Evolutionary conservation across 2,888 invertebrate species (phyloP), one percentile per base, ranked within the genome.

Genomic region (Craniophora ligustri): DNA sequence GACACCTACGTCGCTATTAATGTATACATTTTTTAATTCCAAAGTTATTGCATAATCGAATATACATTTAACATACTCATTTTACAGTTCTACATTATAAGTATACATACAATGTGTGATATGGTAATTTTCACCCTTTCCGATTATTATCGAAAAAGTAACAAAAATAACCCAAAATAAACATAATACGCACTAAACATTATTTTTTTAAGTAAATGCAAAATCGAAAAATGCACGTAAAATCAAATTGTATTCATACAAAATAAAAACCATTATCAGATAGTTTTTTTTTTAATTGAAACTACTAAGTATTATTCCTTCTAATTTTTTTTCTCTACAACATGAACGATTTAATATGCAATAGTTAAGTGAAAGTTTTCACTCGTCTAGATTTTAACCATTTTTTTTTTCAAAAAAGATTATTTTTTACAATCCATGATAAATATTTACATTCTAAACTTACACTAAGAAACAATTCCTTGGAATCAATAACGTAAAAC

Each of bases 331-430:
- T 71, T 62, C n/a, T 53, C 92, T 92, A 92, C 91, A 89, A 91
- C 90, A 88, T 92, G 91, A 92, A 92, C 89, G 87, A 88, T 89
- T 86, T 84, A 84, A 88, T 88, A 88, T 87, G 88, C 85, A 82
- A 84, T 87, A 86, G 71, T 80, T 82, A 83, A 66, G 67, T 87
- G 85, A 88, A 90, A 82, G 86, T 82, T 85, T 88, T 89, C 81
- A 89, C 79, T 82, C 72, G 75, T 79, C 89, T 75, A 89, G 89
- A 79, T 72, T 72, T 82, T 78, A 81, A 80, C 72, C 61, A 61
- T 69, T 62, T 60, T 48, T 79, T 77, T 70, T 76, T 80, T 73
- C 80, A 81, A 84, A 83, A 87, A 87, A 63, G 53, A 45, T 47
- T 87, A 85, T 72, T 87, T 86, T 90, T 88, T 89, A 90, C 78